Evolutionary conservation across 2,113 vertebrate species (phyloP), one percentile per base, ranked within the genome.

Genomic region (Hemicordylus capensis): DNA sequence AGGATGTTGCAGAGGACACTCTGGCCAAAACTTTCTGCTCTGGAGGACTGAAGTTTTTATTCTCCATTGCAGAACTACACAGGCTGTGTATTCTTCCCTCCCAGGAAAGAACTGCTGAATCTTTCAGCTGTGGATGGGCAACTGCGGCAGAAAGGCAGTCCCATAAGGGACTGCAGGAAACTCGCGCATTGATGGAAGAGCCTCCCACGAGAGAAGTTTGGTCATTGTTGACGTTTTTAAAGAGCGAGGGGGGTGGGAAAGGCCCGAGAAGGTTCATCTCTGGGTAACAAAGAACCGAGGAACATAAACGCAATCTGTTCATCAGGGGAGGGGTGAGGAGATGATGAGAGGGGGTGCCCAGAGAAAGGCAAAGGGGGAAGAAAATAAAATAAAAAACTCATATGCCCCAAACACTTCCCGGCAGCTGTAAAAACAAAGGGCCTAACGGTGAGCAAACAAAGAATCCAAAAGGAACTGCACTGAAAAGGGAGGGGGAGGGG

Each of bases 361-460:
- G 89, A 93, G 92, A 92, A 86, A 83, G 90, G 90, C 91, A 92
- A 88, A 48, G 89, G 88, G 92, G 86, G 90, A 90, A 91, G 92
- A 92, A 88, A 94, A 93, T 91, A 93, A 93, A 91, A 12, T 31
- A n/a, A n/a, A 42, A 26, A 51, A 46, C 91, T 89, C 88, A 80
- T 70, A 87, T 88, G 86, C 88, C 88, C 91, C 86, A 93, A 93
- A 91, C 92, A 91, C 90, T 93, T 91, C 91, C 84, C 90, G 85
- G 85, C 94, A 95, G 94, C 94, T 94, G 93, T 91, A 85, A 94
- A 94, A 95, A 95, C 94, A 95, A 93, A 88, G 70, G 66, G 72
- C 51, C 58, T 26, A 66, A 82, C 67, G 3, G 73, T 58, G 90
- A 85, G 85, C 90, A 94, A 94, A 93, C 92, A 89, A 9, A 24